phyloP scores from a whole-genome alignment of 1,140 invertebrate species.

The Aplysia californica region DNA sequence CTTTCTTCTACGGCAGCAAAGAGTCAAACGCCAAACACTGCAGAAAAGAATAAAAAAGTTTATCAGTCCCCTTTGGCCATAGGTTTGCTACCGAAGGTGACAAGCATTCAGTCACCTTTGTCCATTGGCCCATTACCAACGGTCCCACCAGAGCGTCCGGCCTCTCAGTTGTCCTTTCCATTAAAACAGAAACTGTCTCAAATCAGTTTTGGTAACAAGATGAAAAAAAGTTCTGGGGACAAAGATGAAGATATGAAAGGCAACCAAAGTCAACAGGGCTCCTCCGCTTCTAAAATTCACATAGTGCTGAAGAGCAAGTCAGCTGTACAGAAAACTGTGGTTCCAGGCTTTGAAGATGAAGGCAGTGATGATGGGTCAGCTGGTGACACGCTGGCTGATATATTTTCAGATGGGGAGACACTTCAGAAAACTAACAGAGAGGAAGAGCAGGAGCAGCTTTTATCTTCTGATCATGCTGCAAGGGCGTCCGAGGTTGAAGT shows the following conservation, averaged over 20 bases:
- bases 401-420: no score
- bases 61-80: constrained; percentile 22
- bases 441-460: no score
- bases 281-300: constrained; percentile 4
- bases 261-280: neutral
- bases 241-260: no score
- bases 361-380: constrained; percentile 24
- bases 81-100: constrained; percentile 16
- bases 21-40: neutral
- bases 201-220: no score
- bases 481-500: no score
- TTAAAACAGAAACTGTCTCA: no score
- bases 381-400: no score
- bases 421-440: no score
- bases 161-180: neutral
- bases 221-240: no score
- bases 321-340: constrained; percentile 3
- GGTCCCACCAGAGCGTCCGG: constrained; percentile 4
- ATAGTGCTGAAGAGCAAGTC: constrained; percentile 23
- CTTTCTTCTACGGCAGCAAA: no score
- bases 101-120: constrained; percentile 9
- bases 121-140: constrained; percentile 15
- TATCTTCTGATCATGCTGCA: no score
- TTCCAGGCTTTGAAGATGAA: constrained; percentile 21
- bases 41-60: constrained; percentile 19